phyloP scores from a whole-genome alignment of 2,797 vertebrate species.

The Philypnodon macrostomus region DNA sequence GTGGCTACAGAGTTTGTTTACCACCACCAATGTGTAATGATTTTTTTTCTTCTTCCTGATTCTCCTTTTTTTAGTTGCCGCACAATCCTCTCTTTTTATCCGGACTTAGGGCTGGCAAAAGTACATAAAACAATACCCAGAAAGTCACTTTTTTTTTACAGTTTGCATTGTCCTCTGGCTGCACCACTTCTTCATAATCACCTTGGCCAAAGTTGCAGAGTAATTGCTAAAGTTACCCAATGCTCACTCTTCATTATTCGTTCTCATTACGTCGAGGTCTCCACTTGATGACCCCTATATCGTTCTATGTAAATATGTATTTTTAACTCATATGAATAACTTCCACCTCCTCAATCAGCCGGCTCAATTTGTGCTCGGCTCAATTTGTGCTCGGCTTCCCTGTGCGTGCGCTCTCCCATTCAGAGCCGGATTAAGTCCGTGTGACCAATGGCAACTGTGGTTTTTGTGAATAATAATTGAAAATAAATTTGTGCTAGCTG shows the following conservation, averaged over 20 bases:
- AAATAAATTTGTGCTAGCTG: constrained; percentile 76
- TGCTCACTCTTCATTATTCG: constrained; percentile 65
- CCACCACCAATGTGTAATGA: too few species aligned
- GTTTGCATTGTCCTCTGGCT: constrained; percentile 62
- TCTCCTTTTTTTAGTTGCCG: too few species aligned
- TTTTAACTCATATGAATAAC: constrained; percentile 52
- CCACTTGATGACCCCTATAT: constrained; percentile 53
- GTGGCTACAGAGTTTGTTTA: too few species aligned
- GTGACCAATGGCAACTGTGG: constrained; percentile 59
- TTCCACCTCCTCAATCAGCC: constrained; percentile 30
- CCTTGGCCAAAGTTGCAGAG: constrained; percentile 51
- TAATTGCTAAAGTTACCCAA: constrained; percentile 66
- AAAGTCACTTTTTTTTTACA: too few species aligned
- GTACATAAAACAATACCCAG: too few species aligned
- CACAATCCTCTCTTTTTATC: too few species aligned
- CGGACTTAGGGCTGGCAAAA: too few species aligned
- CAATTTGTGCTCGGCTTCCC: constrained; percentile 19
- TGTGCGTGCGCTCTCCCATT: constrained; percentile 59
- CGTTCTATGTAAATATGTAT: constrained; percentile 68
- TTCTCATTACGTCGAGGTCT: constrained; percentile 63
- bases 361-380: constrained; percentile 14
- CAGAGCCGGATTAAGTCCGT: constrained; percentile 68
- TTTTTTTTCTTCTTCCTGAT: too few species aligned
- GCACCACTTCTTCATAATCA: constrained; percentile 59
- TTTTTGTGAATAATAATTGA: constrained; percentile 71